Base-by-base conservation (phyloP, 1,140 invertebrate genomes). In the Mizuhopecten yessoensis region DNA sequence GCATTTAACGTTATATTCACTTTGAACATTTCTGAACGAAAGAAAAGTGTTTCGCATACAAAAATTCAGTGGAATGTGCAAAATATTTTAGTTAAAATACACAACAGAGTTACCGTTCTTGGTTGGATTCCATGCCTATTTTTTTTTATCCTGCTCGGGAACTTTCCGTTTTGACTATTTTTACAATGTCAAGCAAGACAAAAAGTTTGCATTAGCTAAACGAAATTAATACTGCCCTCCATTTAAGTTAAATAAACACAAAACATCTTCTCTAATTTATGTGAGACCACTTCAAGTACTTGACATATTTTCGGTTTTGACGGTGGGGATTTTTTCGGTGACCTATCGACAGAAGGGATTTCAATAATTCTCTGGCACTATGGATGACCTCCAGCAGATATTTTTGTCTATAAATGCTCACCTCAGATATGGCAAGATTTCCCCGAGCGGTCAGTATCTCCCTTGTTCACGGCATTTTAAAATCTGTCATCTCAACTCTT, bases 281-380 rank as follows among this genome's bases (percentile, higher is more conserved):
- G 57, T 75, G 57, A 75, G 57, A 75, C 57, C 17, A 75, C 57
- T 75, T 75, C 57, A 75, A 29, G 57, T 75, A 75, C 57, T 75
- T 75, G 57, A 75, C 57, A 75, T 75, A 75, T 75, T 75, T 75
- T 75, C 57, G 57, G 57, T 75, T 75, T 75, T 75, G n/a, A 75
- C 57, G 57, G 29, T 75, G 57, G n/a, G 29, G 57, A 75, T 29
- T 75, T 75, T n/a, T 45, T 75, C 57, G 23, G 57, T 75, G 57
- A 75, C 57, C 57, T 75, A 75, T 75, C 57, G 57, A 13, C 57
- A 75, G 57, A 75, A 75, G 57, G 29, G n/a, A 75, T 29, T 75
- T 75, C 57, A 75, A 75, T n/a, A 75, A 5, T 75, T 75, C 57
- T 75, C n/a, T 29, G 23, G 5, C 2, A 29, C n/a, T 75, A n/a